phyloP scores from a whole-genome alignment of 2,113 vertebrate species.

The Peromyscus californicus region DNA sequence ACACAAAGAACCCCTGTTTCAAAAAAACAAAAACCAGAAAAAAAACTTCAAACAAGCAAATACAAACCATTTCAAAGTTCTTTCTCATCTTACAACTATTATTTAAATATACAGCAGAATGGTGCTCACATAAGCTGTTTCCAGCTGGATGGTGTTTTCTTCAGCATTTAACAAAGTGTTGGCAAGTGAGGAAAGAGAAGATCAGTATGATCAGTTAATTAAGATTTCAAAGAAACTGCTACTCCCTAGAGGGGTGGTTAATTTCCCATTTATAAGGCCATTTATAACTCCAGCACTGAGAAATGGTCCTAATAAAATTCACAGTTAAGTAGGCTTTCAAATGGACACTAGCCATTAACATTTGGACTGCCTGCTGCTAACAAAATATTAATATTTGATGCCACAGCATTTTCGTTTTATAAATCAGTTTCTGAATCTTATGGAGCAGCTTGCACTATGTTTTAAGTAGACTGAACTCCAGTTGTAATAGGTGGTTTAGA shows the following conservation, averaged over 20 bases:
- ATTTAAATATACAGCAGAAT: conserved; percentile 42
- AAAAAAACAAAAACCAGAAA: background rate
- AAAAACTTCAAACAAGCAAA: conserved; percentile 48
- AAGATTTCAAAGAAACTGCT: conserved; percentile 78
- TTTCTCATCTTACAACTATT: conserved; percentile 34
- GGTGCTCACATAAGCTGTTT: background rate
- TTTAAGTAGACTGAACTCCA: conserved; percentile 44
- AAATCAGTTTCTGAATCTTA: conserved; percentile 72
- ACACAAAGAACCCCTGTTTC: background rate
- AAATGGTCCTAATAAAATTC: conserved; percentile 77
- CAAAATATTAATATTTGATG: conserved; percentile 78
- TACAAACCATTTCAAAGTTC: conserved; percentile 24
- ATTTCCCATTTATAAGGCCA: conserved; percentile 78
- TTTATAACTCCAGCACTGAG: conserved; percentile 79
- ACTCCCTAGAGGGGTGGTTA: conserved; percentile 71
- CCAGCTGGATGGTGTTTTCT: conserved; percentile 59
- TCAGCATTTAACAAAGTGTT: conserved; percentile 63
- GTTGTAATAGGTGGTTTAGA: conserved; percentile 56
- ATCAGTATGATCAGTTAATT: conserved; percentile 67
- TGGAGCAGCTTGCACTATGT: conserved; percentile 71
- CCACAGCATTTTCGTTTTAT: conserved; percentile 80
- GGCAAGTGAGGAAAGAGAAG: conserved; percentile 63
- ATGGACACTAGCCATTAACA: conserved; percentile 72
- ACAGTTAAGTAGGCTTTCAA: conserved; percentile 70
- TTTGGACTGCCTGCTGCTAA: conserved; percentile 75